Conservation (phyloP, 1,140 invertebrate genomes). For the Ceratina australensis region DNA sequence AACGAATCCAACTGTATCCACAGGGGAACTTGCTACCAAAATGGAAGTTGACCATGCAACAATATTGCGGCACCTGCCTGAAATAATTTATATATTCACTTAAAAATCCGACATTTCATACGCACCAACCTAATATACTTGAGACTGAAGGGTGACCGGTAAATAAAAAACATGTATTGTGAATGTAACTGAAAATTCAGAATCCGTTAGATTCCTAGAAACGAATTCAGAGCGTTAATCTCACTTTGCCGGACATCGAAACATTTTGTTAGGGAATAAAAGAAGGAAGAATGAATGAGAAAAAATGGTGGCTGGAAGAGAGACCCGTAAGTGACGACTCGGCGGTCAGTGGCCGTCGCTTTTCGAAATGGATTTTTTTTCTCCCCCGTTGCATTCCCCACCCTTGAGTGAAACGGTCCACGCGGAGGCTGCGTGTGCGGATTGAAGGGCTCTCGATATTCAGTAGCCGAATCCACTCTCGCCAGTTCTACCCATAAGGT, state of each 20-base stretch:
- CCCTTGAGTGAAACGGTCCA: constrained; percentile 28
- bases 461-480: constrained; percentile 61
- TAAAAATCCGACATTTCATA: too few species aligned
- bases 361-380: constrained; percentile 73
- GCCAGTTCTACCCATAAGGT: constrained; percentile 52
- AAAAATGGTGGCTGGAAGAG: constrained; percentile 22
- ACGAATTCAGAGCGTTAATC: constrained; percentile 24
- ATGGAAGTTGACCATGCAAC: too few species aligned
- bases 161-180: too few species aligned
- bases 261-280: constrained; percentile 21
- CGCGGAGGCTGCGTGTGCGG: constrained; percentile 32
- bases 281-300: neutral
- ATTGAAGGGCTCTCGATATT: constrained; percentile 69
- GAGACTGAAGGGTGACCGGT: too few species aligned
- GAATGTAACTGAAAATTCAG: too few species aligned
- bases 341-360: constrained; percentile 53
- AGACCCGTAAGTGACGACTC: constrained; percentile 43
- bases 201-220: neutral
- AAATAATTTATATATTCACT: too few species aligned
- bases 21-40: too few species aligned
- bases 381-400: constrained; percentile 41
- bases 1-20: too few species aligned
- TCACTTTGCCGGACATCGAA: constrained; percentile 28
- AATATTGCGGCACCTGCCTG: too few species aligned
- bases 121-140: too few species aligned